phyloP scores from a whole-genome alignment of 2,888 invertebrate species.

The Podotricha telesiphe region DNA sequence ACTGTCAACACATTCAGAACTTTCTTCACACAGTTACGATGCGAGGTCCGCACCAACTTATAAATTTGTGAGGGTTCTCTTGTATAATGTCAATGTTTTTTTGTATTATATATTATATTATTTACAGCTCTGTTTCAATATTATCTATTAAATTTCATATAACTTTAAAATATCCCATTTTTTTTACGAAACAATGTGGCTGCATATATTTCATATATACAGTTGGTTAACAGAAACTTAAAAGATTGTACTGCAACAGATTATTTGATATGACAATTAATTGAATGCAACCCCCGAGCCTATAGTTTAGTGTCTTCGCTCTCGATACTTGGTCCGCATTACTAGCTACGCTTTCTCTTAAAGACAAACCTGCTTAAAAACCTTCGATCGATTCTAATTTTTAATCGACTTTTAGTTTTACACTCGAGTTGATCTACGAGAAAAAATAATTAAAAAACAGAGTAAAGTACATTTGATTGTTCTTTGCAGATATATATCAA shows the following conservation, averaged over 20 bases:
- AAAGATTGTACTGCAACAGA: conserved; percentile 19
- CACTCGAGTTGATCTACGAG: background rate
- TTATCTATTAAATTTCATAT: conserved; percentile 15
- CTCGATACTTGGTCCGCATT: background rate
- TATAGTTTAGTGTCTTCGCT: conserved; percentile 17
- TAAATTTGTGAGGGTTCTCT: conserved; percentile 21
- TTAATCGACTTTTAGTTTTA: background rate
- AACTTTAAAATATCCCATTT: background rate
- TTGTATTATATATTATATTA: conserved; percentile 17
- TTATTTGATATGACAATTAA: conserved; percentile 2
- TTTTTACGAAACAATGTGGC: background rate
- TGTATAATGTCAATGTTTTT: conserved; percentile 24
- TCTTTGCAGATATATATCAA: background rate
- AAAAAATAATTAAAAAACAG: background rate
- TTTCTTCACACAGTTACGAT: conserved; percentile 17
- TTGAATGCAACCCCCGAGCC: background rate
- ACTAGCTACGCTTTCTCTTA: background rate
- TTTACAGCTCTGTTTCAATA: conserved; percentile 18
- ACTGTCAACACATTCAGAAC: conserved; percentile 24
- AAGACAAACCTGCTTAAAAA: conserved; percentile 4
- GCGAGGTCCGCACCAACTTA: conserved; percentile 17
- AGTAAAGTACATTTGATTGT: background rate
- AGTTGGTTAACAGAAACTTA: background rate
- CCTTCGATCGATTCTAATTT: background rate
- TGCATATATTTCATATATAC: background rate